Evolutionary conservation across 2,888 invertebrate species (phyloP).

Genomic region (Pandemis heparana): DNA sequence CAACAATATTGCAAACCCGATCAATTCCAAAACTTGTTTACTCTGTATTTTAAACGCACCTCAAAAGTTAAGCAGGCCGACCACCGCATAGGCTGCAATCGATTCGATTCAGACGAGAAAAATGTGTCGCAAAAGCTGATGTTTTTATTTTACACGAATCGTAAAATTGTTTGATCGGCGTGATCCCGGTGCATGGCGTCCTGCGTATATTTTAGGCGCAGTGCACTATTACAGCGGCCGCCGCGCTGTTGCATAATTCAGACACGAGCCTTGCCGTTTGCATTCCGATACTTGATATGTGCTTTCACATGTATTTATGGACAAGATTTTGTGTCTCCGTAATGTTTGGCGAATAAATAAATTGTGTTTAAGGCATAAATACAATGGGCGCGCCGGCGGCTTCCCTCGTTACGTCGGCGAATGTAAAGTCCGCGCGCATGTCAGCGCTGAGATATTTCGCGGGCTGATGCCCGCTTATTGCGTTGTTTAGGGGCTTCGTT

Average conservation of each 20-base stretch:
- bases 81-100: conserved; percentile 15
- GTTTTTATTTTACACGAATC: conserved; percentile 35
- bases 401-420: conserved; percentile 83
- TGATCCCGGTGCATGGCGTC: conserved; percentile 29
- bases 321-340: conserved; percentile 85
- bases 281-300: conserved; percentile 86
- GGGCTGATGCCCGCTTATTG: conserved; percentile 69
- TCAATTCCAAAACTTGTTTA: conserved; percentile 6
- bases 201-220: conserved; percentile 75
- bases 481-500: conserved; percentile 84
- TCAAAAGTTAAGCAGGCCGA: neutral
- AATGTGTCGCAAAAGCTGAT: conserved; percentile 27
- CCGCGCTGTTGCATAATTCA: conserved; percentile 83
- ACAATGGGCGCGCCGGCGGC: conserved; percentile 81
- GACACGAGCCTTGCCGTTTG: conserved; percentile 82
- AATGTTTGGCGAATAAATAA: conserved; percentile 85
- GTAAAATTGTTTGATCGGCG: conserved; percentile 35
- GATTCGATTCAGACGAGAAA: neutral
- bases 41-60: conserved; percentile 2
- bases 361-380: conserved; percentile 83
- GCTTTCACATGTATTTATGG: conserved; percentile 86
- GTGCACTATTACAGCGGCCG: conserved; percentile 78
- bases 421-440: conserved; percentile 81
- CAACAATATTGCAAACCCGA: conserved; percentile 9
- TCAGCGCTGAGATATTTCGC: conserved; percentile 79